Evolutionary conservation across 2,888 invertebrate species (phyloP).

Genomic region (Baccha elongata): DNA sequence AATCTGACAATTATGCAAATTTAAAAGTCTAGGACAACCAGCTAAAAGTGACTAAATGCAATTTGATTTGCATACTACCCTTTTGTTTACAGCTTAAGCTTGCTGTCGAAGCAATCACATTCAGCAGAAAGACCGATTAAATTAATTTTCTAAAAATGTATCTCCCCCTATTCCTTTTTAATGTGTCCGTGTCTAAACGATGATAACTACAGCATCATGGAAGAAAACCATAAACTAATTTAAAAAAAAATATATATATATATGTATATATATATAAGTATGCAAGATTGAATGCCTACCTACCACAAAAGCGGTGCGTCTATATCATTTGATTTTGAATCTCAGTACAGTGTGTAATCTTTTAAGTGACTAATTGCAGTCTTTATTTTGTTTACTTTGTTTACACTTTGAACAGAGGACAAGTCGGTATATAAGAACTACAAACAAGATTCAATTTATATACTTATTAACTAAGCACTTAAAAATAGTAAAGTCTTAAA

Average conservation of each 20-base stretch:
- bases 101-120: constrained; percentile 35
- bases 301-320: neutral
- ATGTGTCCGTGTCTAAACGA: neutral
- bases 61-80: constrained; percentile 39
- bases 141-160: constrained; percentile 21
- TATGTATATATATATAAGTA: neutral
- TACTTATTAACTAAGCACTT: neutral
- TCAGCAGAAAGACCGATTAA: constrained; percentile 37
- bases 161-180: constrained; percentile 4
- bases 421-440: neutral
- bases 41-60: constrained; percentile 16
- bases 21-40: constrained; percentile 1
- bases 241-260: neutral
- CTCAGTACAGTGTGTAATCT: neutral
- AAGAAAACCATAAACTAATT: neutral
- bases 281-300: neutral
- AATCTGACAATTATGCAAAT: constrained; percentile 12
- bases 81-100: constrained; percentile 27
- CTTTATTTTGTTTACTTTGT: neutral
- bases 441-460: neutral
- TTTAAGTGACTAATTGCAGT: neutral
- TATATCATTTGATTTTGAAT: neutral
- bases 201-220: constrained; percentile 3
- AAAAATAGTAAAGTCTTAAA: neutral
- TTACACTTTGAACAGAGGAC: neutral